Base-by-base conservation (phyloP, 2,888 invertebrate species). In the Perdita meconis region DNA sequence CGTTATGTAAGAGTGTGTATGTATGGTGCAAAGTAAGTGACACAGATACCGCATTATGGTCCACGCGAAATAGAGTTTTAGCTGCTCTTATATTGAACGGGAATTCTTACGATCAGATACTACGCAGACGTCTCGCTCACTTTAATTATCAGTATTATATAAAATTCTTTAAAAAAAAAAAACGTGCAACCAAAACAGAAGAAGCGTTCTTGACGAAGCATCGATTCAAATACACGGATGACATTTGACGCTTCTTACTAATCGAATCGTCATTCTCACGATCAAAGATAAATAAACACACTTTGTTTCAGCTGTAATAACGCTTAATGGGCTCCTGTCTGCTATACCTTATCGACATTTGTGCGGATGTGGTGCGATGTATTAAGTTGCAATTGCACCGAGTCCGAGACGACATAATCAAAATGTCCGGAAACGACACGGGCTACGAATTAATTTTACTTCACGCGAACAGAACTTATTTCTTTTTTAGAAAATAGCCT, bases 1-100 rank as follows among this genome's bases (percentile, higher is more conserved):
- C 63, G 76, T 77, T 77, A 77, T 68, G 59, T 77, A 77, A 77
- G 61, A 53, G 53, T 50, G 75, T 51, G 40, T 74, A 64, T 55
- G 75, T 67, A 53, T 57, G 74, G 44, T 34, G n/a, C 24, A 47
- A 67, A 64, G 59, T 53, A 53, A 74, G 67, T 38, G 38, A 22
- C 34, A 74, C 61, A 63, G 56, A 38, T 60, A 61, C 30, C 24
- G 59, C 59, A 59, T 77, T 59, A 64, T 77, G 63, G 63, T 64
- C 13, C 19, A 76, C 50, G 26, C 63, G 44, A 44, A 44, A 67
- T 30, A 16, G 10, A n/a, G 16, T 38, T 36, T 64, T n/a, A 36
- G 10, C 55, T 40, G 19, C 34, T 44, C 13, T 2, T 16, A 26
- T 26, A 10, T 12, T 16, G n/a, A n/a, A 10, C 10, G 24, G 5